Percentiles rank a stretch among this genome's conserved stretches.
phyloP scores from a whole-genome alignment of 2,888 invertebrate genomes.

The Oxyteleia sp. region DNA sequence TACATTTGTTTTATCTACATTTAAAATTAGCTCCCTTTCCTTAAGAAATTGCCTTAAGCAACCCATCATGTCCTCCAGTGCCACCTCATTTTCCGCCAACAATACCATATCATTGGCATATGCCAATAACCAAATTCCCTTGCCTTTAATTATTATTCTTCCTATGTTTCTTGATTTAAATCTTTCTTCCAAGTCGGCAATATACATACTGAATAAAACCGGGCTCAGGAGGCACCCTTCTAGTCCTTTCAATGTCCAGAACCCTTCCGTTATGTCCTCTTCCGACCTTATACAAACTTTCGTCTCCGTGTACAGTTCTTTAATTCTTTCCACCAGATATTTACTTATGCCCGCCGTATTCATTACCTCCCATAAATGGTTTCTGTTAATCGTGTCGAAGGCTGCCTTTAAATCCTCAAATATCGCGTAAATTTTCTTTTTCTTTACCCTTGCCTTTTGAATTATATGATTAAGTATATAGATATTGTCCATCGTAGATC shows the following conservation, averaged over 20 bases:
- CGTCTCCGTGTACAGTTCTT: not conserved
- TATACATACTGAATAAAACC: not conserved
- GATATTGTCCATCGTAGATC: not conserved
- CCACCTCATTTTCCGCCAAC: too few relatives aligned
- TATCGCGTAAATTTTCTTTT: not conserved
- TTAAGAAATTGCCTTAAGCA: too few relatives aligned
- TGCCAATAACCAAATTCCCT: not conserved
- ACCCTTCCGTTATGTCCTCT: not conserved
- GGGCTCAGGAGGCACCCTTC: conserved; percentile 5
- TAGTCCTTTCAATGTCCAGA: not conserved
- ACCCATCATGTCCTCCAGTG: too few relatives aligned
- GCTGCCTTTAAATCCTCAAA: not conserved
- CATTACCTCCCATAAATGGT: not conserved
- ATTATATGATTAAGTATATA: not conserved
- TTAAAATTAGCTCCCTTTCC: too few relatives aligned
- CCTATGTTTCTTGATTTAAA: not conserved
- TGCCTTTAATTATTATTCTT: not conserved
- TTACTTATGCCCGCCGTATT: not conserved
- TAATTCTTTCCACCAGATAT: not conserved
- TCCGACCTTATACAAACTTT: not conserved
- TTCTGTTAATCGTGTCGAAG: not conserved
- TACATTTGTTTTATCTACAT: too few relatives aligned
- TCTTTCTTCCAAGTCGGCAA: not conserved
- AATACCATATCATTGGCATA: too few relatives aligned
- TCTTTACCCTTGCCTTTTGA: not conserved